phyloP scores from a whole-genome alignment of 2,797 vertebrate genomes.

The Brachymystax lenok region DNA sequence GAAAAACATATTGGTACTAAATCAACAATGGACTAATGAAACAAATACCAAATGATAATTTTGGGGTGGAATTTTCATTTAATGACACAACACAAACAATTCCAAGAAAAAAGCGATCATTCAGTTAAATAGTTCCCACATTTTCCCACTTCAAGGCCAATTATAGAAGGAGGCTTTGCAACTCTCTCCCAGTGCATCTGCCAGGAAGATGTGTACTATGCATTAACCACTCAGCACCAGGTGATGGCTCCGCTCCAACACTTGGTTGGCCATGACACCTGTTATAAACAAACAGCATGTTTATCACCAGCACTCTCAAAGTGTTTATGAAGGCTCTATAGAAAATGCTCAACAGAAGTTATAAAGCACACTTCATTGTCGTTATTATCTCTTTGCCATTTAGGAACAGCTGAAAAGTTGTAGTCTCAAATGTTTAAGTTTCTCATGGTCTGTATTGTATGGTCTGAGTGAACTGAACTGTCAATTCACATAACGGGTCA shows the following conservation, averaged over 20 bases:
- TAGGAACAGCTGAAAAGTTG: not conserved
- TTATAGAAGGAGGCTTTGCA: constrained; percentile 14
- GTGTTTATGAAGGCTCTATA: constrained; percentile 20
- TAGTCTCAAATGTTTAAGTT: not conserved
- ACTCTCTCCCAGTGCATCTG: constrained; percentile 7
- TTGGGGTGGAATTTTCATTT: too few relatives aligned
- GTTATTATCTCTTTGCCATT: not conserved
- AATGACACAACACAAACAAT: not conserved
- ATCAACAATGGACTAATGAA: too few relatives aligned
- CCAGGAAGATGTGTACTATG: constrained; percentile 25
- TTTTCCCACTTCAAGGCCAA: not conserved
- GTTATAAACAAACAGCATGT: constrained; percentile 19
- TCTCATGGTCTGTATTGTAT: not conserved
- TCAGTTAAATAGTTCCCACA: constrained; percentile 15
- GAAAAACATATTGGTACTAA: too few relatives aligned
- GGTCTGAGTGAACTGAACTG: not conserved
- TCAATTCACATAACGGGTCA: not conserved
- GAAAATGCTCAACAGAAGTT: constrained; percentile 22
- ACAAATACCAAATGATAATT: too few relatives aligned
- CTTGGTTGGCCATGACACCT: constrained; percentile 33
- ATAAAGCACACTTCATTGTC: constrained; percentile 12
- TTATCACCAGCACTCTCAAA: not conserved
- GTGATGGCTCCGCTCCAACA: constrained; percentile 22
- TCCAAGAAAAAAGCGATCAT: not conserved
- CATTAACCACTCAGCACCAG: constrained; percentile 12